Percentiles rank a stretch among this genome's conserved stretches.
These are phyloP conservation scores for Danio tinwini DNA, from an alignment of 2,797 vertebrate species.

Conservation along the genomic window DNA sequence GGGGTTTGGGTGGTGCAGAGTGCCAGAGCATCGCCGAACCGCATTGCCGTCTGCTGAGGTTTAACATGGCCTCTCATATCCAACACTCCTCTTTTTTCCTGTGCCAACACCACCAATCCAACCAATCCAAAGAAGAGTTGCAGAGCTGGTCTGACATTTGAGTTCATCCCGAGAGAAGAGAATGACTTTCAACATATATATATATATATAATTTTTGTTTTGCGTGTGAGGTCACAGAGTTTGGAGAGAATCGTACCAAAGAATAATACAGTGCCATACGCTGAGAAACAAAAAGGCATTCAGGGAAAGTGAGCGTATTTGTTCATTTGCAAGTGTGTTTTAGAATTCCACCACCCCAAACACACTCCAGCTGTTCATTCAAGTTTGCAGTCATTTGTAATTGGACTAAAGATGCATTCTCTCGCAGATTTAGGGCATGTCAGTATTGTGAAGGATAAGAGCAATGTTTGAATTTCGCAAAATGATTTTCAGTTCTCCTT, in stretches of 20 bases:
- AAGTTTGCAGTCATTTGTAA: background rate
- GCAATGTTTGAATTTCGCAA: conserved; percentile 35
- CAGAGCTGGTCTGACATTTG: conserved; percentile 51
- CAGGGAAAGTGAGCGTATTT: conserved; percentile 30
- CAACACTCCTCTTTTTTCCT: conserved; percentile 46
- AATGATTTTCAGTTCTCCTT: conserved; percentile 3
- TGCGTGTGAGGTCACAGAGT: conserved; percentile 5
- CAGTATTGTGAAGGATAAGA: conserved; percentile 41
- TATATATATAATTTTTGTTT: no score
- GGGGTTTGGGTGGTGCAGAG: conserved; percentile 43
- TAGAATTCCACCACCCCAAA: background rate
- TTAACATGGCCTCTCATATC: conserved; percentile 45
- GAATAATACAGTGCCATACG: conserved; percentile 45
- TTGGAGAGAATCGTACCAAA: conserved; percentile 37
- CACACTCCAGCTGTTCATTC: conserved; percentile 37
- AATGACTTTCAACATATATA: background rate
- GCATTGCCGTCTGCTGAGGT: conserved; percentile 36
- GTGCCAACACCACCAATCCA: conserved; percentile 56
- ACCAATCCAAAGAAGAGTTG: conserved; percentile 54
- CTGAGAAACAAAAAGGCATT: background rate
- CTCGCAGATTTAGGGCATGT: background rate
- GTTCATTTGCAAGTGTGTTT: conserved; percentile 30
- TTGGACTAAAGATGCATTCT: background rate
- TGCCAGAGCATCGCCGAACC: conserved; percentile 17
- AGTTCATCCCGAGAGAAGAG: conserved; percentile 52